Conservation (phyloP, 2,113 vertebrate genomes). For the Nyctereutes procyonoides region DNA sequence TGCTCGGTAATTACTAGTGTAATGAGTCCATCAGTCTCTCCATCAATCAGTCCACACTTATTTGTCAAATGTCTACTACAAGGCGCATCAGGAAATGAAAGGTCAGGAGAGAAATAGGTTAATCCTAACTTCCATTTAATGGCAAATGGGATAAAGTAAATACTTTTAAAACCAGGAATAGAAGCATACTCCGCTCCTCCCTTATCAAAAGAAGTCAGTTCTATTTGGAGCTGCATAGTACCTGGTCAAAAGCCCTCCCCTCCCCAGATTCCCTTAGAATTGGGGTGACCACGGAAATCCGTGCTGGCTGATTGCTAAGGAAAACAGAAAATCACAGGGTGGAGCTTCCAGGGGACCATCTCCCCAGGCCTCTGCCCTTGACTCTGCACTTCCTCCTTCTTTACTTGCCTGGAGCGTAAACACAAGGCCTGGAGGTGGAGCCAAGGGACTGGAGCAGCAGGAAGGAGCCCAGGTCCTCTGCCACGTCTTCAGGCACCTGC, state of each 20-base stretch:
- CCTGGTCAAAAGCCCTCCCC: not conserved
- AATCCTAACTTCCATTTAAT: not conserved
- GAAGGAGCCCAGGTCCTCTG: not conserved
- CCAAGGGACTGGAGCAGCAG: not conserved
- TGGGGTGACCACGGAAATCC: not conserved
- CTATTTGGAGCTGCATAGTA: not conserved
- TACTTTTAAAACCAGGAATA: conserved; percentile 19
- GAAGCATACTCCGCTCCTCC: conserved; percentile 1
- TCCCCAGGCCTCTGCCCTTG: not conserved
- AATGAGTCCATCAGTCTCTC: not conserved
- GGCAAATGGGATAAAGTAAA: conserved; percentile 7
- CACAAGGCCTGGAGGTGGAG: not conserved
- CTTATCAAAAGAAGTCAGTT: not conserved
- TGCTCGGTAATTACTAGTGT: not conserved
- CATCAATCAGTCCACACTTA: not conserved
- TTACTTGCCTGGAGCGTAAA: not conserved
- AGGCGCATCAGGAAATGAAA: not conserved
- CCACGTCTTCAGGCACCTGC: not conserved
- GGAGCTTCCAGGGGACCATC: not conserved
- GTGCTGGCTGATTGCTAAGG: not conserved
- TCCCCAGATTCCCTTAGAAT: not conserved
- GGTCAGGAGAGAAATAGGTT: not conserved
- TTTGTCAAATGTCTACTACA: not conserved
- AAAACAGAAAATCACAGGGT: not conserved
- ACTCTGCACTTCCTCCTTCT: not conserved